Evolutionary conservation across 2,888 invertebrate species (phyloP), one percentile per base, ranked within the genome.

Genomic region (Molorchus minor): DNA sequence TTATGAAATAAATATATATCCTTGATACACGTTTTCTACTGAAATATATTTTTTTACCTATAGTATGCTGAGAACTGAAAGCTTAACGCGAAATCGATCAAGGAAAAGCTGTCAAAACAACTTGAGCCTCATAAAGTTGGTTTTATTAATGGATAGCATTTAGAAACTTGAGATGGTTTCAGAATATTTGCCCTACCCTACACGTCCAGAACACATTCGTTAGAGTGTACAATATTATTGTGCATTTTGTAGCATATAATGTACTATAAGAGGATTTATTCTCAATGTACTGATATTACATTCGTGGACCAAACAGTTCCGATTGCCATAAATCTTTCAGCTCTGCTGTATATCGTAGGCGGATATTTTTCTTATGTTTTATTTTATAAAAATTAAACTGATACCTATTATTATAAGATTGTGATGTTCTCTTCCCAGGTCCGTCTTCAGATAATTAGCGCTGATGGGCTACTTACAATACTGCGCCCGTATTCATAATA

Each of bases 141-240:
- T 3, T 33, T n/a, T n/a, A 33, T 33, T 33, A 33, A 33, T 33
- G 33, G 33, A 33, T 33, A n/a, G n/a, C n/a, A n/a, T 33, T 33
- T 33, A n/a, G 10, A 33, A 33, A 33, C 33, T 33, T 12, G 2
- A 25, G 4, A 25, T 4, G 25, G 25, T 25, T 4, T 25, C 8
- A 25, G 25, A 25, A 4, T 4, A 4, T 5, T 25, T 25, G 25
- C 8, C 25, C 8, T 25, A 25, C 4, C 8, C 25, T 25, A 8
- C 25, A 8, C 25, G 5, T 25, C 8, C 5, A 5, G 8, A 33
- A 10, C 5, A n/a, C 3, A 10, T 33, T 33, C 10, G n/a, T 25
- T 25, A 25, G 25, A 8, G 25, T 25, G 3, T 25, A 25, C 3
- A 25, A 8, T 25, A n/a, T n/a, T n/a, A n/a, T 25, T 25, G 8